Base-by-base conservation (phyloP, 1,140 invertebrate genomes). In the Polyergus mexicanus region DNA sequence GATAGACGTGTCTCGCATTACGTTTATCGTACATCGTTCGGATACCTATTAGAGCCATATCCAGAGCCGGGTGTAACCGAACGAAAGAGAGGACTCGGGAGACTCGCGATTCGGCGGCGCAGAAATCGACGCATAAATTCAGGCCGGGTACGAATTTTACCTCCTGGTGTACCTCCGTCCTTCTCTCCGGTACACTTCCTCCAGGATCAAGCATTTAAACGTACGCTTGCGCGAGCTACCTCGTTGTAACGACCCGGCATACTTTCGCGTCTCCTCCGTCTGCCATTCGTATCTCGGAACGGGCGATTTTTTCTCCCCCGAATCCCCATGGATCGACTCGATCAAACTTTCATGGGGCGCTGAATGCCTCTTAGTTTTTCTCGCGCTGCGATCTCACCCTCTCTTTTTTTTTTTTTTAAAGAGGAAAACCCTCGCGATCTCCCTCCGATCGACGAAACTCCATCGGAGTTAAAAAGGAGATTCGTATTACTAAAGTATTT, bases 291-390 rank as follows among this genome's bases (percentile, higher is more conserved):
- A 83, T 83, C 78, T 72, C 68, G 38, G 54, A 78, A 85, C 84
- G 75, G 47, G 35, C 38, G 84, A 80, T 77, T 85, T 85, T 65
- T 66, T 25, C 58, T 62, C 75, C n/a, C 22, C 54, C 78, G 78
- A 83, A 63, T 83, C 78, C 78, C 88, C 74, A 63, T 89, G 75
- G 86, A 88, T 89, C 89, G 88, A 88, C 87, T 88, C 90, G 91
- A 92, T 92, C 91, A 92, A 91, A 91, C 76, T 92, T 91, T 89
- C 88, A 91, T 91, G 86, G 86, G 76, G 88, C 78, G 68, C 78
- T 83, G 78, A 83, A 83, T 69, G 68, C 68, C 68, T 83, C 78
- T 83, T 83, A 83, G 78, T 83, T 60, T 71, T 69, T 63, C 25
- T 63, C 66, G 54, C 68, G 28, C 44, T 47, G 44, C 63, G n/a